Evolutionary conservation across 2,797 vertebrate genomes (phyloP).

Genomic region (Vespertilio murinus): DNA sequence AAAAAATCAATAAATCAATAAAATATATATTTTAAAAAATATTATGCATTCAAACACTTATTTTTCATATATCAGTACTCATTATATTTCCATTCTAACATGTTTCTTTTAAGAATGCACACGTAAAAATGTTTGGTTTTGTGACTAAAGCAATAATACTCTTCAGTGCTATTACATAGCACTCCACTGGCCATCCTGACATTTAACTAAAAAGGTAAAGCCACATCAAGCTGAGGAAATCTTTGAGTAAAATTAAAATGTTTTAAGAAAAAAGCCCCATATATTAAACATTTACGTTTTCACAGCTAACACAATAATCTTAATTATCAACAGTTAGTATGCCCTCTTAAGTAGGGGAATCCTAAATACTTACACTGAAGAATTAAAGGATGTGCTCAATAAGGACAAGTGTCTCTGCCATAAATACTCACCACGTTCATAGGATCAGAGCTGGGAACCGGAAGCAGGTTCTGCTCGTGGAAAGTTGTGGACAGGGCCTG

Average conservation of each 20-base stretch:
- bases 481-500: slow-evolving; percentile 96
- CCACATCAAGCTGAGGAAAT: no score
- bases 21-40: no score
- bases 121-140: not conserved
- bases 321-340: accelerated
- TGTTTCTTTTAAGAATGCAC: not conserved
- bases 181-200: not conserved
- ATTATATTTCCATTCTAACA: not conserved
- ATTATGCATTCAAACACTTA: not conserved
- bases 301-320: not conserved
- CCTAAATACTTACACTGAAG: not conserved
- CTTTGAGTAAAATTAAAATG: not conserved
- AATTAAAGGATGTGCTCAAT: not conserved
- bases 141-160: not conserved
- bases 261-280: not conserved
- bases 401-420: not conserved
- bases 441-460: slow-evolving; percentile 88
- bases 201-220: not conserved
- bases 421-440: slow-evolving; percentile 82
- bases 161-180: not conserved
- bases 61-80: not conserved
- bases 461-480: slow-evolving; percentile 92
- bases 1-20: no score
- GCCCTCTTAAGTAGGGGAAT: not conserved
- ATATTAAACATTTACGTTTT: not conserved